These are phyloP conservation scores for Peucedramus taeniatus DNA, from an alignment of 2,113 vertebrate species.

Conservation along the genomic window DNA sequence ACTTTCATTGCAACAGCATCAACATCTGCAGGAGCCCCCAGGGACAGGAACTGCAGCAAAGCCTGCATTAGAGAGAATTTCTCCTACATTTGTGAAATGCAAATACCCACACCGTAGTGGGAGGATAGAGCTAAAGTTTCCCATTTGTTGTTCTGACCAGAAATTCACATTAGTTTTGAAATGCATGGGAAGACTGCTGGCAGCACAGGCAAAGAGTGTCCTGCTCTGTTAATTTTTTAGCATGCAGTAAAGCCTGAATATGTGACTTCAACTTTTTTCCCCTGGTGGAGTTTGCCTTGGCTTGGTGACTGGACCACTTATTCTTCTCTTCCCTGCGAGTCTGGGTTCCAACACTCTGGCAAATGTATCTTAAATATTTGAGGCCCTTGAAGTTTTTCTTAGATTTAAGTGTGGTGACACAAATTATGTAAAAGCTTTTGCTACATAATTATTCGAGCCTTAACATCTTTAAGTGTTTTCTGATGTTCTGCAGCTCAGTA, in stretches of 20 bases:
- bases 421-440: slow-evolving; percentile 37
- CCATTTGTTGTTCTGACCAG: background rate
- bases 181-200: background rate
- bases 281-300: background rate
- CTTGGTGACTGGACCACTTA: background rate
- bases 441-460: slow-evolving; percentile 13
- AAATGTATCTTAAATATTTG: background rate
- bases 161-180: background rate
- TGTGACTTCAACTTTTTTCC: background rate
- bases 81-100: background rate
- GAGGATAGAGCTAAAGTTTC: background rate
- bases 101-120: background rate
- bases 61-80: background rate
- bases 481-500: background rate
- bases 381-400: background rate
- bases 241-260: background rate
- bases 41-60: background rate
- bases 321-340: background rate
- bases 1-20: background rate
- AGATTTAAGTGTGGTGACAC: background rate
- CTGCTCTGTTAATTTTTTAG: background rate
- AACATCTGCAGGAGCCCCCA: background rate
- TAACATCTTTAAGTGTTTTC: slow-evolving; percentile 26
- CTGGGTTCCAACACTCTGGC: background rate
- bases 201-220: background rate